Evolutionary conservation across 2,797 vertebrate genomes (phyloP).

Genomic region (Darevskia mixta): DNA sequence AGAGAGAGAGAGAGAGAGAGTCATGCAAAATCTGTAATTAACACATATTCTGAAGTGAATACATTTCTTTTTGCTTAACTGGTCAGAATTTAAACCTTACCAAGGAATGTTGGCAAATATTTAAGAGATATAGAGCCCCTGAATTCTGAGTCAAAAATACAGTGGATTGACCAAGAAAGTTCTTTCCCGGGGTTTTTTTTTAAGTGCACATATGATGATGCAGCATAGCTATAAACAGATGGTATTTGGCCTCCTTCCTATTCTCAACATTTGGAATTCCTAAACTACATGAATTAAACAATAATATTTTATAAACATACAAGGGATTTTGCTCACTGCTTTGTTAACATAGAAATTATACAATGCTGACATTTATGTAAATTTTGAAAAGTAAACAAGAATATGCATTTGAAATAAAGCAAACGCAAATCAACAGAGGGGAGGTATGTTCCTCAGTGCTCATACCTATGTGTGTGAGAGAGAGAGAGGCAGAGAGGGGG

Average conservation of each 20-base stretch:
- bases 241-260: slow-evolving; percentile 89
- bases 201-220: slow-evolving; percentile 87
- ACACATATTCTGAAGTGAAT: slow-evolving; percentile 61
- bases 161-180: slow-evolving; percentile 84
- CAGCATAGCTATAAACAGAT: slow-evolving; percentile 89
- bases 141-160: slow-evolving; percentile 80
- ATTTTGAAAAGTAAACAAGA: slow-evolving; percentile 89
- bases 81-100: slow-evolving; percentile 60
- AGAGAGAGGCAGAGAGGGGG: not conserved
- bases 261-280: slow-evolving; percentile 90
- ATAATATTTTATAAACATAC: slow-evolving; percentile 92
- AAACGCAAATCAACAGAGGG: slow-evolving; percentile 84
- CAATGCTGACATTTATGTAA: slow-evolving; percentile 91
- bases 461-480: slow-evolving; percentile 69
- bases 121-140: slow-evolving; percentile 69
- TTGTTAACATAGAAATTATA: slow-evolving; percentile 91
- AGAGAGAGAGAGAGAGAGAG: slow-evolving; percentile 58
- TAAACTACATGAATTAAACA: slow-evolving; percentile 90
- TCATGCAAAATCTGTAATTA: slow-evolving; percentile 51
- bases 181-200: slow-evolving; percentile 36
- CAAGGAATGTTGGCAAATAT: slow-evolving; percentile 69
- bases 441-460: slow-evolving; percentile 72
- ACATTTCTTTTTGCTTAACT: slow-evolving; percentile 65
- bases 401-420: slow-evolving; percentile 86
- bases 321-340: slow-evolving; percentile 89